phyloP scores from a whole-genome alignment of 2,113 vertebrate species.

The Lipotes vexillifer region DNA sequence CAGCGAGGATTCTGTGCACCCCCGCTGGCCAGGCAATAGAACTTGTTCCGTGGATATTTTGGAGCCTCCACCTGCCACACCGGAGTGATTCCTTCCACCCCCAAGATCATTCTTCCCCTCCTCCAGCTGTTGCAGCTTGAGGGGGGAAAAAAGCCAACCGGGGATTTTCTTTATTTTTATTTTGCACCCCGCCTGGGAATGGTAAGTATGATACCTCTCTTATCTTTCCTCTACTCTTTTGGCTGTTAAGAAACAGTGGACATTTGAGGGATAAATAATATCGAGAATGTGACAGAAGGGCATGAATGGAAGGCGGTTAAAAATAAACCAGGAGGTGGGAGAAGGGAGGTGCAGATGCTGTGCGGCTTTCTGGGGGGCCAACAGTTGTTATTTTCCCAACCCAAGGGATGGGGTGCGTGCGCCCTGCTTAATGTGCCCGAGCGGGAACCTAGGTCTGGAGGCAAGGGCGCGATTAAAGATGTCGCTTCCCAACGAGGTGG shows the following conservation, averaged over 20 bases:
- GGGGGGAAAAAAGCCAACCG: conserved; percentile 34
- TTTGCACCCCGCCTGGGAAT: conserved; percentile 64
- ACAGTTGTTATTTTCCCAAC: conserved; percentile 57
- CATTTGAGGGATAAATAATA: conserved; percentile 63
- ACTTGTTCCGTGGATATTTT: conserved; percentile 58
- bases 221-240: neutral
- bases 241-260: conserved; percentile 59
- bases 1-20: neutral
- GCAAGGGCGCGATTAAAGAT: conserved; percentile 64
- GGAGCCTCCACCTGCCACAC: conserved; percentile 63
- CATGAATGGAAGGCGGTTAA: conserved; percentile 73
- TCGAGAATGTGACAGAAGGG: conserved; percentile 65
- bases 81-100: conserved; percentile 12
- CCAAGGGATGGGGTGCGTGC: conserved; percentile 42
- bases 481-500: conserved; percentile 59
- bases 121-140: conserved; percentile 62
- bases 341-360: conserved; percentile 67
- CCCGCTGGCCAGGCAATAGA: neutral
- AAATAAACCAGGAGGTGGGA: conserved; percentile 73
- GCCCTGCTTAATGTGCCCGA: conserved; percentile 31
- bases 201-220: conserved; percentile 75
- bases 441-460: conserved; percentile 60
- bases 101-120: conserved; percentile 47
- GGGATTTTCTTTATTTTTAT: conserved; percentile 39
- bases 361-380: conserved; percentile 56